A percentile compares a stretch with the other conserved stretches of the same genome.
phyloP scores from a whole-genome alignment of 2,888 invertebrate species.

The Bimastos eiseni region DNA sequence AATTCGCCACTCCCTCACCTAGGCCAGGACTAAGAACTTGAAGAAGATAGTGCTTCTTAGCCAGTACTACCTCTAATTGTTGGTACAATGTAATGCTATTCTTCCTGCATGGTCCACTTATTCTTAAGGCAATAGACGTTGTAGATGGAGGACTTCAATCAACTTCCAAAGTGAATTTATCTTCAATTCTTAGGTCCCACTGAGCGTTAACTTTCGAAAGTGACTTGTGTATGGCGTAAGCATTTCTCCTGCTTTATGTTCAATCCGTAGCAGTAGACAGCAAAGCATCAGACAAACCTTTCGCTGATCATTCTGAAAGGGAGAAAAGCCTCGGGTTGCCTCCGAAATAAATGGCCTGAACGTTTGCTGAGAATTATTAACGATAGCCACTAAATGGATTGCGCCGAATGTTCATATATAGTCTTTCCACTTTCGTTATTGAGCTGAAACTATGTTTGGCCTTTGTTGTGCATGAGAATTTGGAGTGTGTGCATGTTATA shows the following conservation, averaged over 20 bases:
- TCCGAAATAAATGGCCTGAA: neutral
- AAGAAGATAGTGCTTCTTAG: no score
- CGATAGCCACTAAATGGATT: neutral
- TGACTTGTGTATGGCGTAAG: no score
- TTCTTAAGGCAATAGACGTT: neutral
- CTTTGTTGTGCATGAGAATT: neutral
- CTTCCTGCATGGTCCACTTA: no score
- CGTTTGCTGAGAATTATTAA: neutral
- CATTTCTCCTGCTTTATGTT: no score
- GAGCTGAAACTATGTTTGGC: neutral
- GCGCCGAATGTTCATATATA: neutral
- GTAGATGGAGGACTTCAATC: neutral
- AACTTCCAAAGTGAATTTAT: neutral
- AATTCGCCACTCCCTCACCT: no score
- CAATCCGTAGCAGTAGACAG: neutral
- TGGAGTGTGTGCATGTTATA: no score
- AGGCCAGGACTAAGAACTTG: no score
- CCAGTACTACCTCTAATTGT: no score
- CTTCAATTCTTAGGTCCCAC: neutral
- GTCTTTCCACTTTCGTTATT: neutral
- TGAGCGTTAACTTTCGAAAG: neutral
- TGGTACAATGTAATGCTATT: no score
- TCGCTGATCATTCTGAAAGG: neutral
- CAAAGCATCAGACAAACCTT: neutral
- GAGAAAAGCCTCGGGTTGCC: neutral